Conservation (phyloP, 2,797 vertebrate genomes). For the Ptychobarbus kaznakovi region DNA sequence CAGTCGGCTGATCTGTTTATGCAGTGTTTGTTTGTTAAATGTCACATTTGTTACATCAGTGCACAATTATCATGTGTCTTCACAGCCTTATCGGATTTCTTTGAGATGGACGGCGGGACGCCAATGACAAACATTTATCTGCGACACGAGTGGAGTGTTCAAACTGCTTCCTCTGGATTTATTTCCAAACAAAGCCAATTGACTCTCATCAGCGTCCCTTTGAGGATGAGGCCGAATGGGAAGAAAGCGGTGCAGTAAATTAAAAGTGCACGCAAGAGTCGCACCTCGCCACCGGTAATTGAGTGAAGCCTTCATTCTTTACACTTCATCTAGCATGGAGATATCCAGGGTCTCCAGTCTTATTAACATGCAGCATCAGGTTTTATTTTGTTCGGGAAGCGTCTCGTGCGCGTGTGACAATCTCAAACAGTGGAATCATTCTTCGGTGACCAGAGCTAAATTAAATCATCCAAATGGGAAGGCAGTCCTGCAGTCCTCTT, state of each 20-base stretch:
- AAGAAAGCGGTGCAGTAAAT: slow-evolving; percentile 40
- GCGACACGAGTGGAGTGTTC: neutral
- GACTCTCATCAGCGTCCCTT: slow-evolving; percentile 29
- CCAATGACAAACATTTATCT: slow-evolving; percentile 37
- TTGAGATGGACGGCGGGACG: slow-evolving; percentile 3
- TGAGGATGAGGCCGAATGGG: slow-evolving; percentile 23
- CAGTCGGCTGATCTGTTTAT: slow-evolving; percentile 33
- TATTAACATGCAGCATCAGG: slow-evolving; percentile 44
- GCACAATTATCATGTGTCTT: slow-evolving; percentile 46
- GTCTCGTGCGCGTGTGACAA: slow-evolving; percentile 22
- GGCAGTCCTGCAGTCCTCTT: slow-evolving; percentile 7
- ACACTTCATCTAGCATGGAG: slow-evolving; percentile 50
- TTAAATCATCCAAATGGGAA: slow-evolving; percentile 43
- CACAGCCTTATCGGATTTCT: slow-evolving; percentile 34
- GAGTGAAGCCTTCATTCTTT: slow-evolving; percentile 45
- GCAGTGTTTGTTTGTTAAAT: slow-evolving; percentile 52
- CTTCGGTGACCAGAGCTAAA: slow-evolving; percentile 33
- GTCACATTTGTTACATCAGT: slow-evolving; percentile 52
- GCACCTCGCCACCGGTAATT: slow-evolving; percentile 50
- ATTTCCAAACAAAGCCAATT: slow-evolving; percentile 37
- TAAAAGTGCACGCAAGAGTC: slow-evolving; percentile 26
- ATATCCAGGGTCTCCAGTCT: slow-evolving; percentile 39
- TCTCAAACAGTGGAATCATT: slow-evolving; percentile 13
- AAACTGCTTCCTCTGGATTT: slow-evolving; percentile 38
- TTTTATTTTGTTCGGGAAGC: neutral